Evolutionary conservation across 23 tunicate genomes (phyloP), one percentile per base, ranked within the genome.

Genomic region (Trididemnum clinides): DNA sequence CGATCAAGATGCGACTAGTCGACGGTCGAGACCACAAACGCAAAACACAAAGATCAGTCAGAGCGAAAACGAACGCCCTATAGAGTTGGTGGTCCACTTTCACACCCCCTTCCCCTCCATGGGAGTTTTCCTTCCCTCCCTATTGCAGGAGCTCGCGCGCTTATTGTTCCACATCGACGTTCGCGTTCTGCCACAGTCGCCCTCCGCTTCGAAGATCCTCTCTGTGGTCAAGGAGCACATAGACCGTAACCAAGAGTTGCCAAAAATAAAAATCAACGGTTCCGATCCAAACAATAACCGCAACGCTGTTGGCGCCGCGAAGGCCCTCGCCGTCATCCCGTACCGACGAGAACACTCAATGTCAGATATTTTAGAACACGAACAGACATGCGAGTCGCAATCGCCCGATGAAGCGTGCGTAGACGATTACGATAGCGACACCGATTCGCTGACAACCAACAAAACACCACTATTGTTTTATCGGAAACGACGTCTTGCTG

Each of bases 161-260:
- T 59, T 85, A 0, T 50, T 85, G 4, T 85, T 85, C 37, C 54
- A 73, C 34, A 34, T 74, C 34, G 62, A 74, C 0, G 75, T 85
- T 22, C 36, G 59, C 1, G 39, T 85, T 21, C 54, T 7, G 4
- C 33, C 84, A 29, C 82, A 73, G 25, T 37, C 82, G 51, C 62
- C 29, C 1, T 71, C 91, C 33, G 81, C 85, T 32, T 64, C 82
- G 0, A 57, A 88, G 2, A 82, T 72, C 59, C 73, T 81, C 35
- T 30, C 51, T 1, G 28, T 51, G n/a, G 37, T 34, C 12, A 82
- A 34, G 34, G 25, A 57, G 25, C 82, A 77, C 27, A 57, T 33
- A 12, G 84, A 71, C 31, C 69, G 33, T 10, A 59, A 59, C 3
- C 20, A 59, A n/a, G 66, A 4, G 21, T 59, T 59, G 25, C 25